Evolutionary conservation across 2,888 invertebrate genomes (phyloP).

Genomic region (Embidobia sp.): DNA sequence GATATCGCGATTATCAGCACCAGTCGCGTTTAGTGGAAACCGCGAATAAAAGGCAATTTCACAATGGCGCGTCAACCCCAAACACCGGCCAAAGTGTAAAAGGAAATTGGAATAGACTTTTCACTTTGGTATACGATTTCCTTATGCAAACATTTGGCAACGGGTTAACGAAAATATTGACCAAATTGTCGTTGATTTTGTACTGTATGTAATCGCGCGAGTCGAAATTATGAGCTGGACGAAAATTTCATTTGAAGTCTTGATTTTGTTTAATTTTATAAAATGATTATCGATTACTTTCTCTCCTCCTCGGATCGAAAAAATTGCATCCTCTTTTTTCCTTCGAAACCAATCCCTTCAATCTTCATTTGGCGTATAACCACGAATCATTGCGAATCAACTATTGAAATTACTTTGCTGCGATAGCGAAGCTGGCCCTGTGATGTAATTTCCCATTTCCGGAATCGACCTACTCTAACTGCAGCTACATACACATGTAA

Average conservation of each 20-base stretch:
- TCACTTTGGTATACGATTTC: constrained; percentile 19
- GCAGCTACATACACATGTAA: constrained; percentile 47
- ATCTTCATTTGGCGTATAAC: constrained; percentile 35
- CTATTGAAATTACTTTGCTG: constrained; percentile 67
- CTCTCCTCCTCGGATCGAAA: too few relatives aligned
- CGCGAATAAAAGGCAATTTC: constrained; percentile 69
- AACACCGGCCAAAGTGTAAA: constrained; percentile 34
- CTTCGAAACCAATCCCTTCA: constrained; percentile 22
- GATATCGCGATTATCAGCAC: constrained; percentile 56
- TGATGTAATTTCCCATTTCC: constrained; percentile 71
- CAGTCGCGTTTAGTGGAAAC: constrained; percentile 45
- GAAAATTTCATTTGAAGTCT: too few relatives aligned
- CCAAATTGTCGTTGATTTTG: too few relatives aligned
- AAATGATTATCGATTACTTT: too few relatives aligned
- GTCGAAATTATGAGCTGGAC: too few relatives aligned
- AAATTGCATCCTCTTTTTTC: neutral
- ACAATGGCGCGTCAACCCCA: constrained; percentile 57
- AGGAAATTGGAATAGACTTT: constrained; percentile 51
- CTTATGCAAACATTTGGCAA: constrained; percentile 9
- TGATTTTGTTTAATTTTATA: too few relatives aligned
- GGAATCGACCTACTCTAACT: constrained; percentile 63
- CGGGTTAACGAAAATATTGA: neutral
- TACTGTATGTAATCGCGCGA: too few relatives aligned
- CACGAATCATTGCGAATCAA: constrained; percentile 52
- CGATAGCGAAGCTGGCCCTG: constrained; percentile 59